Conservation (phyloP, 2,888 invertebrate species). For the Melolontha melolontha region DNA sequence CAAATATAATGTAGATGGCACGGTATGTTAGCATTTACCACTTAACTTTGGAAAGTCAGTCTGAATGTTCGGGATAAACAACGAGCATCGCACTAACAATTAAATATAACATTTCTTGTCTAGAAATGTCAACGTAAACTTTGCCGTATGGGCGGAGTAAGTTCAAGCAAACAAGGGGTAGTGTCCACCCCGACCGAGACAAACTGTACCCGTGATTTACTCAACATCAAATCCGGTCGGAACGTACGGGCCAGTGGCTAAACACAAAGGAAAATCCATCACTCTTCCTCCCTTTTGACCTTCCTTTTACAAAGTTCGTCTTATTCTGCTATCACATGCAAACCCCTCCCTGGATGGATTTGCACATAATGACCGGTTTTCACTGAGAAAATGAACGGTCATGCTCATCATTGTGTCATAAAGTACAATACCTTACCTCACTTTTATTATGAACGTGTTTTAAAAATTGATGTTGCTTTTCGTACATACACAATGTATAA, state of each 20-base stretch:
- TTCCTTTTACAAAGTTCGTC: slow-evolving; percentile 49
- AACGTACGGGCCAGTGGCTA: slow-evolving; percentile 60
- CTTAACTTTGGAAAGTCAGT: not conserved
- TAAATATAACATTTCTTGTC: slow-evolving; percentile 42
- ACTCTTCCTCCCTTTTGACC: slow-evolving; percentile 58
- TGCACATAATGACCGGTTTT: slow-evolving; percentile 38
- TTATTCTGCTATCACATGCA: slow-evolving; percentile 42
- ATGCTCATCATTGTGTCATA: slow-evolving; percentile 16
- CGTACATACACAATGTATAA: too few species aligned
- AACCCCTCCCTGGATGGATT: slow-evolving; percentile 47
- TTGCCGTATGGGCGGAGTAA: slow-evolving; percentile 48
- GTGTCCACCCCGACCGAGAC: slow-evolving; percentile 51
- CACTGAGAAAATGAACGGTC: slow-evolving; percentile 21
- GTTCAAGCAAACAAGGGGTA: slow-evolving; percentile 48
- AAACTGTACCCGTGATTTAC: slow-evolving; percentile 58
- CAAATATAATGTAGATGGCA: too few species aligned
- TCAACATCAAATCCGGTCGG: slow-evolving; percentile 58
- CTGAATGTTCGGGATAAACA: slow-evolving; percentile 14
- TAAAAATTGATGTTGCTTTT: too few species aligned
- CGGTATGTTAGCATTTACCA: not conserved
- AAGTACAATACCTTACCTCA: slow-evolving; percentile 8
- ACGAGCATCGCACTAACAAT: slow-evolving; percentile 22
- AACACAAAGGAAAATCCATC: slow-evolving; percentile 62
- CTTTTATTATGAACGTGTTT: not conserved
- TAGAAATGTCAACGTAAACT: slow-evolving; percentile 50